Conservation (phyloP, 2,113 vertebrate genomes). For the Prionailurus viverrinus region DNA sequence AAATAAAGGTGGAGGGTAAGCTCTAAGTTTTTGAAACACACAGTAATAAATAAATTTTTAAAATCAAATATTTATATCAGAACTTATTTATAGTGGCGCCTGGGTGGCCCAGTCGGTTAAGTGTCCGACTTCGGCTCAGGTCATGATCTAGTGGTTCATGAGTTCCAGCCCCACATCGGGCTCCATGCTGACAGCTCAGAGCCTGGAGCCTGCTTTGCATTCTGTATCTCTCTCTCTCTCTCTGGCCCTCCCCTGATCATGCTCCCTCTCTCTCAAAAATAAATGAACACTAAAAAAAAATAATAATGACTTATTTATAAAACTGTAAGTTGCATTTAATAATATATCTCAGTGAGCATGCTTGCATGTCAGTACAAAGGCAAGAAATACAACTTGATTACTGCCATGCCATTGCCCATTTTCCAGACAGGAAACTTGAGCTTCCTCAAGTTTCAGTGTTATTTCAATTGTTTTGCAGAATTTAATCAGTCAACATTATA, state of each 20-base stretch:
- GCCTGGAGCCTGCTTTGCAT: no score
- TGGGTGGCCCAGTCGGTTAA: no score
- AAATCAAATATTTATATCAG: background rate
- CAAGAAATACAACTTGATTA: background rate
- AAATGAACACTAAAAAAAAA: no score
- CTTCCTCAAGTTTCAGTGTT: background rate
- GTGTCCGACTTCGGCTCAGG: no score
- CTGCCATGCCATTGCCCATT: background rate
- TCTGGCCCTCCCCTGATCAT: no score
- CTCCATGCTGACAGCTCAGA: no score
- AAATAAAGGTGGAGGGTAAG: background rate
- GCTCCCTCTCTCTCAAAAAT: no score
- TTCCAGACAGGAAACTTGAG: background rate
- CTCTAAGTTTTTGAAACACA: background rate
- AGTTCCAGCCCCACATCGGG: no score
- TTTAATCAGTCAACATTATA: background rate
- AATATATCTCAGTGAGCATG: background rate
- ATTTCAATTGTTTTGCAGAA: conserved; percentile 1
- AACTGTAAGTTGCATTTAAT: background rate
- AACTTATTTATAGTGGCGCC: background rate
- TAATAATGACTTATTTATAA: background rate
- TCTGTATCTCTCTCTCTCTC: no score
- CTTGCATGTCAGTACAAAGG: background rate
- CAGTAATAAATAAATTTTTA: background rate
- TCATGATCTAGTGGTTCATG: no score